Evolutionary conservation across 2,797 vertebrate genomes (phyloP).

Genomic region (Microcaecilia unicolor): DNA sequence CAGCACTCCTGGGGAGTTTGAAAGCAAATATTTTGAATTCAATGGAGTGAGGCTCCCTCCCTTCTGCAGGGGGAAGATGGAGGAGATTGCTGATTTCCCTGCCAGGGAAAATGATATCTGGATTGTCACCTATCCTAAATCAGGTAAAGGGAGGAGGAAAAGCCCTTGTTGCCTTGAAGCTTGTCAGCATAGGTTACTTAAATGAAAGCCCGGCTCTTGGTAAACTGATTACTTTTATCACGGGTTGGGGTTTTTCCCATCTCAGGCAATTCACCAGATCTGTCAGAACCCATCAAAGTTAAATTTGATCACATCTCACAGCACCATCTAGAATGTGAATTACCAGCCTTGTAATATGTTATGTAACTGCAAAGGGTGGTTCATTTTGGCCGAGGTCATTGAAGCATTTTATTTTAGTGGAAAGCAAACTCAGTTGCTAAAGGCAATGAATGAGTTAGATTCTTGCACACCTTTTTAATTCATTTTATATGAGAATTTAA

Average conservation of each 20-base stretch:
- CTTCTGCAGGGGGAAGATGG: conserved; percentile 97
- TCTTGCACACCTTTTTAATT: no score
- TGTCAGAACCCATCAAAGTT: not conserved
- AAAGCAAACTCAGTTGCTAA: no score
- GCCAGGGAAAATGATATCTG: conserved; percentile 90
- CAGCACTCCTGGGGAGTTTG: conserved; percentile 91
- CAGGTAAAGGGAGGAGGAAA: no score
- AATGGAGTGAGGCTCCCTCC: conserved; percentile 91
- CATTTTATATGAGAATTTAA: no score
- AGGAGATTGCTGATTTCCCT: conserved; percentile 88
- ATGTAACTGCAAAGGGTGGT: no score
- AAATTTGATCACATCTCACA: not conserved
- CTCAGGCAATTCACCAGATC: not conserved
- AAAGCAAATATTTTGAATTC: conserved; percentile 97
- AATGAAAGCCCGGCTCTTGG: not conserved
- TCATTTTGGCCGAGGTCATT: no score
- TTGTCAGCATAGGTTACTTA: no score
- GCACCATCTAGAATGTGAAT: no score
- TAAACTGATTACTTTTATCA: not conserved
- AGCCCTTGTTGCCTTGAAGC: no score
- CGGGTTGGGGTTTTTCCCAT: not conserved
- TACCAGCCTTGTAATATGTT: no score
- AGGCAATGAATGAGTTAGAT: no score
- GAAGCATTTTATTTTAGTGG: no score
- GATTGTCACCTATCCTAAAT: conserved; percentile 96